Conservation (phyloP, 2,113 vertebrate species). For the Brevimyrus niger region DNA sequence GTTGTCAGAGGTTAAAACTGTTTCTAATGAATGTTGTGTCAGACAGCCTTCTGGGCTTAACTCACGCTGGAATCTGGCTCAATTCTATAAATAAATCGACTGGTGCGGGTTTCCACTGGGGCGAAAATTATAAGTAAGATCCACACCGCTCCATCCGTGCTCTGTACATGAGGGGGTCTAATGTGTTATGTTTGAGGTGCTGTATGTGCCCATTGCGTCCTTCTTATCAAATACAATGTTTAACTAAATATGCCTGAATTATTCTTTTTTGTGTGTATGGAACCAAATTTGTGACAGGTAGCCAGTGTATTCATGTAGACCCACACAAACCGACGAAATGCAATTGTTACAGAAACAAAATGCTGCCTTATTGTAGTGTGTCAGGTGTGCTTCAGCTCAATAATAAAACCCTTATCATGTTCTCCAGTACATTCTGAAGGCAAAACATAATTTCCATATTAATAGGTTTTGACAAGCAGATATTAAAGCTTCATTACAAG, state of each 20-base stretch:
- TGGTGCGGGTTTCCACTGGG: not conserved
- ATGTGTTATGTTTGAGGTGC: not conserved
- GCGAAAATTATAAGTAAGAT: not conserved
- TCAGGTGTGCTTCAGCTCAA: conserved; percentile 16
- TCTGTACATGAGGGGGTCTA: not conserved
- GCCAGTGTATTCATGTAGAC: not conserved
- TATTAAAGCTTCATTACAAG: conserved; percentile 1
- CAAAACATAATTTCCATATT: conserved; percentile 16
- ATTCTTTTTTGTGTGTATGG: no score
- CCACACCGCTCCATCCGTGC: not conserved
- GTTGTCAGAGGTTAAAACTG: not conserved
- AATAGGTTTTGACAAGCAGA: conserved; percentile 10
- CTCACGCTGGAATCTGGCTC: not conserved
- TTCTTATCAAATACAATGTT: not conserved
- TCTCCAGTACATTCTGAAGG: conserved; percentile 1
- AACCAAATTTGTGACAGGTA: not conserved
- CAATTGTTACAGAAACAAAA: conserved; percentile 10
- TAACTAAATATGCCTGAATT: not conserved
- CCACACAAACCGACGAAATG: not conserved
- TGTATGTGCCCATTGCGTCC: not conserved
- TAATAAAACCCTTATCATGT: conserved; percentile 12
- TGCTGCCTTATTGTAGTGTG: conserved; percentile 3
- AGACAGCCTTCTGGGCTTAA: not conserved
- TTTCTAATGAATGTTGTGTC: not conserved
- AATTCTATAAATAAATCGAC: not conserved